Conservation (phyloP, 1,140 invertebrate species). For the Dreissena polymorpha region DNA sequence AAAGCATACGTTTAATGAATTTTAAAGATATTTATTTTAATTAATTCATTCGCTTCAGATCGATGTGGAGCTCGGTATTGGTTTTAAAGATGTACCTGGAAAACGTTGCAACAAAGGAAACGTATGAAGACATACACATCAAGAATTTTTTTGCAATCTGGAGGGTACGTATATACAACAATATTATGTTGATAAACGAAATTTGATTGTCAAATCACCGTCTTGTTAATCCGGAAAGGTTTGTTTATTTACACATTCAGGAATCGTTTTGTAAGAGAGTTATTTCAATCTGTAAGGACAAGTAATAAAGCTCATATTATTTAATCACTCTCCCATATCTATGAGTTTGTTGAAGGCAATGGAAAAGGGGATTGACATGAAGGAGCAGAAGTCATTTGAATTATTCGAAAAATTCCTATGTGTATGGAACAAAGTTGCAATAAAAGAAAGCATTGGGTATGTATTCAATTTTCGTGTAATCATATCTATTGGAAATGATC, state of each 20-base stretch:
- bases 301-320: not conserved
- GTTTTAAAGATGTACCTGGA: constrained; percentile 40
- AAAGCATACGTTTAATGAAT: constrained; percentile 13
- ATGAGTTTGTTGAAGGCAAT: constrained; percentile 35
- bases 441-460: constrained; percentile 56
- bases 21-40: not conserved
- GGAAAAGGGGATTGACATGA: constrained; percentile 53
- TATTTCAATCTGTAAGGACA: not conserved
- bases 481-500: not conserved
- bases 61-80: constrained; percentile 33
- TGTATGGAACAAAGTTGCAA: constrained; percentile 54
- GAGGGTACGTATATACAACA: constrained; percentile 19
- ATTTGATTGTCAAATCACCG: not conserved
- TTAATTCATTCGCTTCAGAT: not conserved
- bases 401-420: constrained; percentile 58
- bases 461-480: not conserved
- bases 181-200: not conserved
- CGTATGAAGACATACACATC: constrained; percentile 31
- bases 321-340: no score
- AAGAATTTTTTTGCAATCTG: constrained; percentile 30
- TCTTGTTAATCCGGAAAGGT: not conserved
- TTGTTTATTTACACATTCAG: not conserved
- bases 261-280: not conserved
- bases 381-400: constrained; percentile 53
- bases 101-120: constrained; percentile 35